These are phyloP conservation scores for Tautogolabrus adspersus DNA, from an alignment of 2,113 vertebrate genomes.

Conservation along the genomic window DNA sequence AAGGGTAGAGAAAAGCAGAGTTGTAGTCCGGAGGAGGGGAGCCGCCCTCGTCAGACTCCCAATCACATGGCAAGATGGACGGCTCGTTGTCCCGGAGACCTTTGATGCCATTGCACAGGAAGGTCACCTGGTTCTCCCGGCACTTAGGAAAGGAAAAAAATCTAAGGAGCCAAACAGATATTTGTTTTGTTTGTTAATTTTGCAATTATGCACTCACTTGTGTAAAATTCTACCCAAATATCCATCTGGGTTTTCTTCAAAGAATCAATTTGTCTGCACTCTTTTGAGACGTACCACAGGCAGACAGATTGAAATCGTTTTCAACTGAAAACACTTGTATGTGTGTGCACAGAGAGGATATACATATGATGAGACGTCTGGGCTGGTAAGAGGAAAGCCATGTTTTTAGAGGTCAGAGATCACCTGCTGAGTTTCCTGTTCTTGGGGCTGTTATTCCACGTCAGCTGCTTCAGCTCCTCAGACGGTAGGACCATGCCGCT, in stretches of 20 bases:
- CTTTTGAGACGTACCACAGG: not conserved
- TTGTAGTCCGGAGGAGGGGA: slow-evolving; percentile 81
- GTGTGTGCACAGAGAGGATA: not conserved
- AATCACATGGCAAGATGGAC: slow-evolving; percentile 43
- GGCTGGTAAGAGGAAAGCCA: not conserved
- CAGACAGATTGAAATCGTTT: not conserved
- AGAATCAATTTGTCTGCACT: too few species aligned
- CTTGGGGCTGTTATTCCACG: slow-evolving; percentile 78
- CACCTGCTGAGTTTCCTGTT: slow-evolving; percentile 80
- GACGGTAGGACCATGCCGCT: slow-evolving; percentile 88
- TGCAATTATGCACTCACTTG: not conserved
- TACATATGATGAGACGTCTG: not conserved
- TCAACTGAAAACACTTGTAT: not conserved
- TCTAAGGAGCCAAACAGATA: slow-evolving; percentile 46
- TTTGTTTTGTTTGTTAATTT: not conserved
- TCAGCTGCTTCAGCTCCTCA: slow-evolving; percentile 87
- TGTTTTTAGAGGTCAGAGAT: not conserved
- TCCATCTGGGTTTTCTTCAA: not conserved
- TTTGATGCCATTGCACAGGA: slow-evolving; percentile 40
- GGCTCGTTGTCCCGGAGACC: slow-evolving; percentile 41
- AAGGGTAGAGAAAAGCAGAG: slow-evolving; percentile 81
- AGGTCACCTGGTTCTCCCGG: slow-evolving; percentile 40
- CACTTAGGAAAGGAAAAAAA: slow-evolving; percentile 68
- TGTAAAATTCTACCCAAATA: not conserved
- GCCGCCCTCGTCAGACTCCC: slow-evolving; percentile 57